Evolutionary conservation across 2,888 invertebrate species (phyloP).

Genomic region (Halocaridina rubra): DNA sequence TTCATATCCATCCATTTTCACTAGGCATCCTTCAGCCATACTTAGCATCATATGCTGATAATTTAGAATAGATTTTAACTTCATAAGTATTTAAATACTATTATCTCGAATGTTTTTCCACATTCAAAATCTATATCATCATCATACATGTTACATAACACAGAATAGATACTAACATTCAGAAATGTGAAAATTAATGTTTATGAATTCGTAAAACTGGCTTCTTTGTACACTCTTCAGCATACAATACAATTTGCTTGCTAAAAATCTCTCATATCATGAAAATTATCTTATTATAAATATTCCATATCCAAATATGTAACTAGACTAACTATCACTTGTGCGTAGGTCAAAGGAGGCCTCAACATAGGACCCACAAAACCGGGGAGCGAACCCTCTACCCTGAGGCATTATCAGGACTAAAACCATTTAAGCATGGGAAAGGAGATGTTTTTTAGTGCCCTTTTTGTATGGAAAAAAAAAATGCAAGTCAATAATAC

Average conservation of each 20-base stretch:
- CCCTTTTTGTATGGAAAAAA: neutral
- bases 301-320: neutral
- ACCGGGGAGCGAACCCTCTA: slow-evolving; percentile 57
- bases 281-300: neutral
- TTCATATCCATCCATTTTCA: too few relatives aligned
- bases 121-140: too few relatives aligned
- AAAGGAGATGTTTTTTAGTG: slow-evolving; percentile 39
- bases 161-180: too few relatives aligned
- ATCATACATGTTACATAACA: too few relatives aligned
- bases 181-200: too few relatives aligned
- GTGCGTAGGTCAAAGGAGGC: slow-evolving; percentile 47
- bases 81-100: too few relatives aligned
- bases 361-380: slow-evolving; percentile 53
- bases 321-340: slow-evolving; percentile 44
- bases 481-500: neutral
- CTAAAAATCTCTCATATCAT: neutral
- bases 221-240: too few relatives aligned
- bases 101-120: too few relatives aligned
- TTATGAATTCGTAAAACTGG: too few relatives aligned
- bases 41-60: too few relatives aligned
- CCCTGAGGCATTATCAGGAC: slow-evolving; percentile 54
- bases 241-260: neutral
- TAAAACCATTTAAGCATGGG: slow-evolving; percentile 36
- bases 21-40: too few relatives aligned
- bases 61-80: too few relatives aligned